phyloP scores from a whole-genome alignment of 2,113 vertebrate species.

The Neopipo cinnamomea region DNA sequence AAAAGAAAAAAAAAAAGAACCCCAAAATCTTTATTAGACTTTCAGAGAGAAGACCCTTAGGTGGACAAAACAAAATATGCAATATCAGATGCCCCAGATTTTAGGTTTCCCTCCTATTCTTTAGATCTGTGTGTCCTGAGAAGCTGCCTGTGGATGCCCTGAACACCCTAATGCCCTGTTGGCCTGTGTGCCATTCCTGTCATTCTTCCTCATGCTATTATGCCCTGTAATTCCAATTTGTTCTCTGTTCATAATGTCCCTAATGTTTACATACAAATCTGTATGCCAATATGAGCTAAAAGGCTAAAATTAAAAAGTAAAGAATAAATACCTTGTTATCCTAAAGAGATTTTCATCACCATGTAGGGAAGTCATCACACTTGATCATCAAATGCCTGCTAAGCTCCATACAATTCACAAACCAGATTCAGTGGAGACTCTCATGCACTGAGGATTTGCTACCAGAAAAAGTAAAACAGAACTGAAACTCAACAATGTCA shows the following conservation, averaged over 20 bases:
- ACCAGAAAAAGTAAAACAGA: neutral
- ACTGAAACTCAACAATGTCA: neutral
- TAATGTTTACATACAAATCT: neutral
- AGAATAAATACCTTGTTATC: neutral
- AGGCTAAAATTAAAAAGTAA: neutral
- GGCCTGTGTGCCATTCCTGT: neutral
- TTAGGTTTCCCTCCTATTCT: neutral
- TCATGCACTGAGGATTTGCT: neutral
- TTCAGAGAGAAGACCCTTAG: neutral
- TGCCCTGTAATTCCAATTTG: neutral
- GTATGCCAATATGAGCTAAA: neutral
- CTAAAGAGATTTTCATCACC: neutral
- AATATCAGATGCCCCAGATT: neutral
- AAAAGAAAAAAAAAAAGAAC: neutral
- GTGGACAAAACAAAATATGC: neutral
- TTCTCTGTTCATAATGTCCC: neutral
- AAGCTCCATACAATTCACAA: neutral
- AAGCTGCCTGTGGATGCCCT: neutral
- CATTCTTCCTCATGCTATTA: neutral
- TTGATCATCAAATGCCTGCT: neutral
- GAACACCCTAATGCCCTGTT: no score
- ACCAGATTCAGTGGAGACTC: neutral
- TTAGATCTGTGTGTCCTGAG: neutral
- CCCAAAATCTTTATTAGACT: neutral
- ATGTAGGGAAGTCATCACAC: neutral